Evolutionary conservation across 2,797 vertebrate genomes (phyloP).

Genomic region (Pyrocephalus nanus): DNA sequence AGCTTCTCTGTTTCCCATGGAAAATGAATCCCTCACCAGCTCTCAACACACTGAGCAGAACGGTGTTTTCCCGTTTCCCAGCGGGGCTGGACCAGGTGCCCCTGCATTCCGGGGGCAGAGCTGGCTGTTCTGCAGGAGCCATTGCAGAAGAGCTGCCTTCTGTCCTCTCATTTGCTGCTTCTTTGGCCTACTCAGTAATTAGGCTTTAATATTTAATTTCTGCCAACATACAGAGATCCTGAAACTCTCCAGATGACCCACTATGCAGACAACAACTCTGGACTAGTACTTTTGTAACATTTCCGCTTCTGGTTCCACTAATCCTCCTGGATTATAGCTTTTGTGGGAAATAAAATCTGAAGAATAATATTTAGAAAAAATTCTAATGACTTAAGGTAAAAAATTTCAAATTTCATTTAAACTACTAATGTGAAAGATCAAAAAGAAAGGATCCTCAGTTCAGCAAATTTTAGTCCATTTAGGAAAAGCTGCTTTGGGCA

Average conservation of each 20-base stretch:
- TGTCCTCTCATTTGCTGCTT: neutral
- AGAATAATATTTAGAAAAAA: neutral
- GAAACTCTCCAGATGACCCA: neutral
- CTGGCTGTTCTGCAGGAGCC: neutral
- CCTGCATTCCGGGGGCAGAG: neutral
- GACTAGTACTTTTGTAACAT: neutral
- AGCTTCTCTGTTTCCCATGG: neutral
- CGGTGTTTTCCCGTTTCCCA: accelerated
- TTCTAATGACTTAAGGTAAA: neutral
- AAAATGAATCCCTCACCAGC: neutral
- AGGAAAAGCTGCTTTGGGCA: neutral
- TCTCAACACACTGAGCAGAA: neutral
- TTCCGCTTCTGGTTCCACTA: neutral
- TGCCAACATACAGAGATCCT: neutral
- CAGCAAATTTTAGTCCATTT: neutral
- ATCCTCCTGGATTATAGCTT: neutral
- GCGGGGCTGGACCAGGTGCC: neutral
- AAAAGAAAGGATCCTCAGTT: neutral
- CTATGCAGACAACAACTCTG: neutral
- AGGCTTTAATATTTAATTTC: neutral
- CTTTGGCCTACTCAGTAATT: neutral
- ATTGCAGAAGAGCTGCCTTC: neutral
- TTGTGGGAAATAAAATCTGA: neutral
- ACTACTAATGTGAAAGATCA: neutral
- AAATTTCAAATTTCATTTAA: neutral